These are phyloP conservation scores for Micromys minutus DNA, from an alignment of 2,113 vertebrate genomes.

Conservation along the genomic window DNA sequence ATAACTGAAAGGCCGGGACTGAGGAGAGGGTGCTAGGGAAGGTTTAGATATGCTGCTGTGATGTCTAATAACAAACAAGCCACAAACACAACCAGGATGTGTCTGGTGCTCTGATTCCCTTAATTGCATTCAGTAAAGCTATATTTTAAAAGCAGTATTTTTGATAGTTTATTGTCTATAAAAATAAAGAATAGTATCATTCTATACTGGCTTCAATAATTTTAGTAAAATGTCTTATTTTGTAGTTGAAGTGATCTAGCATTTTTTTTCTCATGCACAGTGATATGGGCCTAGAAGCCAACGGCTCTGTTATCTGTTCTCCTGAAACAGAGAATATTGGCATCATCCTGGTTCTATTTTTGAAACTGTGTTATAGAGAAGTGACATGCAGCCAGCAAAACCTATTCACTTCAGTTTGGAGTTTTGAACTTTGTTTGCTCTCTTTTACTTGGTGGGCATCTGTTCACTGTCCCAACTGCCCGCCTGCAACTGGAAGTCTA, in stretches of 20 bases:
- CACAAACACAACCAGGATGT: not conserved
- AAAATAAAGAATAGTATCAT: not conserved
- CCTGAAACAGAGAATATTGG: not conserved
- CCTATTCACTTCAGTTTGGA: constrained; percentile 13
- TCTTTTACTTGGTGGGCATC: not conserved
- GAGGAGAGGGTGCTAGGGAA: not conserved
- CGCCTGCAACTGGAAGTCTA: not conserved
- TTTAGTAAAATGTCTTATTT: constrained; percentile 33
- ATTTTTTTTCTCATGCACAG: not conserved
- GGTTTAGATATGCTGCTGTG: not conserved
- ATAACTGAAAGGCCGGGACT: not conserved
- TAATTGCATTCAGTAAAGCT: not conserved
- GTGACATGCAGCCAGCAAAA: not conserved
- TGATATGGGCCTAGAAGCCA: not conserved
- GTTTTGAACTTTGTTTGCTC: constrained; percentile 29
- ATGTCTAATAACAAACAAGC: not conserved
- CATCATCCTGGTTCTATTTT: not conserved
- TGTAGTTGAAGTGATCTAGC: not conserved
- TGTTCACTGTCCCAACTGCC: constrained; percentile 22
- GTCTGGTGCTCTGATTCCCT: not conserved
- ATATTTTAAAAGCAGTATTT: not conserved
- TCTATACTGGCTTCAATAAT: constrained; percentile 23
- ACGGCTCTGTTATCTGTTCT: not conserved
- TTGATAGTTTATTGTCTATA: not conserved
- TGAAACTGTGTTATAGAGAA: not conserved